Evolutionary conservation across 2,888 invertebrate genomes (phyloP), one percentile per base, ranked within the genome.

Genomic region (Dascillus cervinus): DNA sequence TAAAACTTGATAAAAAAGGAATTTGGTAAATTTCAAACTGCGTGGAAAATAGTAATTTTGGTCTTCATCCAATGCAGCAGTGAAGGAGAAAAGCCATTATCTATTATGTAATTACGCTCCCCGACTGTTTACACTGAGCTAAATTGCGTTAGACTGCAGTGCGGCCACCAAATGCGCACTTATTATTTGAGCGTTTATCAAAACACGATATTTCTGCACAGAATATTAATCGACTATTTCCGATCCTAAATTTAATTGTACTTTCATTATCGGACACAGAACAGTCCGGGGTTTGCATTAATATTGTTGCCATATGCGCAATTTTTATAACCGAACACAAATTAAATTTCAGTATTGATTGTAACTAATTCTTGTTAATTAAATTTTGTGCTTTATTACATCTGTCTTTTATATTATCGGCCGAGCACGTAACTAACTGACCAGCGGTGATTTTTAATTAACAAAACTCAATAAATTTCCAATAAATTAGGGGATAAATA

Each of bases 171-270:
- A 36, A 32, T 36, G 39, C 36, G 39, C 41, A 44, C 40, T 42
- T 42, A 44, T 42, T 42, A 40, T 40, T 44, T 42, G 24, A 38
- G 27, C 44, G 40, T 41, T 44, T 40, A 44, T 44, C 42, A 44
- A 44, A 44, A 44, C 29, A 34, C 15, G 22, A 22, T 27, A 28
- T 13, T 38, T 34, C 22, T 28, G 28, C 17, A 24, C 23, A 29
- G 38, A 34, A 38, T 38, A 38, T 38, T 38, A 38, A 38, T 38
- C 13, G 31, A 31, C 27, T 14, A 30, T 34, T 34, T 29, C 15
- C 23, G 27, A 34, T 31, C 5, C 12, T 25, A 11, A n/a, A 4
- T 17, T 17, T 17, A 17, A 17, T 17, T 17, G 17, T 17, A 8
- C 8, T 17, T 8, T 8, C 8, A 17, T 8, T 17, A 8, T 8